These are phyloP conservation scores for Uropetala carovei DNA, from an alignment of 2,888 invertebrate genomes.

Conservation along the genomic window DNA sequence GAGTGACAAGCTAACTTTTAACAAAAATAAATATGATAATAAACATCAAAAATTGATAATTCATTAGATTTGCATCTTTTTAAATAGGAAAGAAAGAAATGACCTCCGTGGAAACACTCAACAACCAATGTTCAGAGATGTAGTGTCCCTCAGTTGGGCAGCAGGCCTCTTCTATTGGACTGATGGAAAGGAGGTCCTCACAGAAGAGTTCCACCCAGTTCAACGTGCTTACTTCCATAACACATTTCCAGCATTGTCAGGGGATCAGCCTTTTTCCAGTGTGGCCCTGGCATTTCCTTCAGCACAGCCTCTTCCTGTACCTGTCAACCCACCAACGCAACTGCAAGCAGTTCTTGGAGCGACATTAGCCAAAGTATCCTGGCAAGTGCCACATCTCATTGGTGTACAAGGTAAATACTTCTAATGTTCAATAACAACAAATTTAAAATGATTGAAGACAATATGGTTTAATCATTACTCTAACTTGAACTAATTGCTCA, in stretches of 20 bases:
- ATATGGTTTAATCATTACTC: background rate
- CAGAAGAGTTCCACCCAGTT: conserved; percentile 86
- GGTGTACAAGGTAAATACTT: conserved; percentile 83
- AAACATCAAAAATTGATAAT: background rate
- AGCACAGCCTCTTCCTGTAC: conserved; percentile 88
- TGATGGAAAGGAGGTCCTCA: conserved; percentile 85
- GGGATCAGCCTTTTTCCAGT: conserved; percentile 76
- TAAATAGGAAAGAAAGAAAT: conserved; percentile 80
- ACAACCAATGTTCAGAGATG: conserved; percentile 84
- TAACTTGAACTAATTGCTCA: background rate
- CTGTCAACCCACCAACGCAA: conserved; percentile 86
- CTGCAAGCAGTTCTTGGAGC: conserved; percentile 90
- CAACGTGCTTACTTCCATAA: conserved; percentile 87
- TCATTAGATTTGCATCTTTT: background rate
- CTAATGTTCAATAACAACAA: background rate
- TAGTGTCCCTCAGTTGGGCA: conserved; percentile 85
- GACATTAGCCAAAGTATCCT: conserved; percentile 85
- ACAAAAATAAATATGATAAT: background rate
- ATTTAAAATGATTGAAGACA: background rate
- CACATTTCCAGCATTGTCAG: conserved; percentile 79
- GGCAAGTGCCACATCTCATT: conserved; percentile 87
- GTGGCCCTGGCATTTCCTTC: conserved; percentile 80
- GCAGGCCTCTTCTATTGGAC: conserved; percentile 92
- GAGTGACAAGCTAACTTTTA: too few relatives aligned
- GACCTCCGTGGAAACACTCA: conserved; percentile 86